phyloP scores from a whole-genome alignment of 2,113 vertebrate genomes.

The Dromaius novaehollandiae region DNA sequence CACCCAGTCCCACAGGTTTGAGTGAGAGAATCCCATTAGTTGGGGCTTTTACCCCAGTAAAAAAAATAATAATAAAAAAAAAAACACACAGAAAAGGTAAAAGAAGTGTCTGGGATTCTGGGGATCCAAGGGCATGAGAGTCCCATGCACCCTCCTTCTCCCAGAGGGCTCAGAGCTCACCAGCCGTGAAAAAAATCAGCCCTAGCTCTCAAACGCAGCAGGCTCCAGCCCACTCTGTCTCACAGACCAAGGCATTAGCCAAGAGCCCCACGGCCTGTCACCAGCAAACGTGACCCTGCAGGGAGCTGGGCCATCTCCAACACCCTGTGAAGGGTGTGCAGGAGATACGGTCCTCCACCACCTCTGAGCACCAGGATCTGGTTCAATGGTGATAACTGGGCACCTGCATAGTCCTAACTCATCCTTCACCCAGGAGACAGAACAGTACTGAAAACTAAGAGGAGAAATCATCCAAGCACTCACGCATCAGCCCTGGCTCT shows the following conservation, averaged over 20 bases:
- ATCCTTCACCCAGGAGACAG: neutral
- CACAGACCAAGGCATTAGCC: rapidly evolving
- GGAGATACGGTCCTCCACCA: neutral
- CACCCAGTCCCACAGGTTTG: neutral
- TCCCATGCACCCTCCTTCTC: neutral
- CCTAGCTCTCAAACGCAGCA: neutral
- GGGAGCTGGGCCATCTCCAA: neutral
- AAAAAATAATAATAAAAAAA: too few relatives aligned
- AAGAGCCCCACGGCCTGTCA: neutral
- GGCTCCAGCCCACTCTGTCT: neutral
- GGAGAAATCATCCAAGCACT: neutral
- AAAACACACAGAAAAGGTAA: neutral
- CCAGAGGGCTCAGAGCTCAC: neutral
- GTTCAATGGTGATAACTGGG: neutral
- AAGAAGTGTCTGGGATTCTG: neutral
- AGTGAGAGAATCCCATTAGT: neutral
- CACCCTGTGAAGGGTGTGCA: rapidly evolving
- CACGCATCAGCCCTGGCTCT: rapidly evolving
- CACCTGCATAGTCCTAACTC: neutral
- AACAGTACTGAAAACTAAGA: neutral
- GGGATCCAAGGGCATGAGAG: neutral
- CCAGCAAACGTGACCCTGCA: rapidly evolving
- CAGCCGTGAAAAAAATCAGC: neutral
- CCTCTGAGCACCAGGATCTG: neutral
- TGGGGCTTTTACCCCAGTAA: neutral